Evolutionary conservation across 2,113 vertebrate genomes (phyloP).

Genomic region (Ranitomeya variabilis): DNA sequence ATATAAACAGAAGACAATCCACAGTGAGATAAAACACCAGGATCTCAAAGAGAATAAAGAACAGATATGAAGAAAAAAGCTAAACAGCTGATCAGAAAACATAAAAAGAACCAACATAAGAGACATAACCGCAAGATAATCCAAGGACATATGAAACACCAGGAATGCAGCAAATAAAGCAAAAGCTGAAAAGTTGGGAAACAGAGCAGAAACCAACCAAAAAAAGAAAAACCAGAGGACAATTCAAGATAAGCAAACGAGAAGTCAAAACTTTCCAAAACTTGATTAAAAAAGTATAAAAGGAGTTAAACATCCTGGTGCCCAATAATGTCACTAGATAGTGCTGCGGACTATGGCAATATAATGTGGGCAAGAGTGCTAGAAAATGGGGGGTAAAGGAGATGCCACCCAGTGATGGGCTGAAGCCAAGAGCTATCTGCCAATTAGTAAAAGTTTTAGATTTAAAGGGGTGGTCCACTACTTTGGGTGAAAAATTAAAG

Average conservation of each 20-base stretch:
- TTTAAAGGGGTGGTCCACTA: too few species aligned
- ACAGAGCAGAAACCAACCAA: neutral
- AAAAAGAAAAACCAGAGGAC: neutral
- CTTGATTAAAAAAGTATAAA: neutral
- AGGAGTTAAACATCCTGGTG: neutral
- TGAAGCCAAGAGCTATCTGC: too few species aligned
- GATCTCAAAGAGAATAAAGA: neutral
- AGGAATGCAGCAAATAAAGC: neutral
- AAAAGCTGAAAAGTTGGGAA: neutral
- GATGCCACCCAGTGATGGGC: neutral
- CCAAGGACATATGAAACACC: neutral
- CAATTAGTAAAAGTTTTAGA: too few species aligned
- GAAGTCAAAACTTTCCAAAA: too few species aligned
- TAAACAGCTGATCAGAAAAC: neutral
- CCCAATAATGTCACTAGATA: neutral
- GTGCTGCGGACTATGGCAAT: neutral
- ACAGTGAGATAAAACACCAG: neutral
- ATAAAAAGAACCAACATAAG: neutral
- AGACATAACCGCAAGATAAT: neutral
- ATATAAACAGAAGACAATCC: neutral
- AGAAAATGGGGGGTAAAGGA: neutral
- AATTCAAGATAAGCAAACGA: neutral
- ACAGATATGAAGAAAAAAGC: too few species aligned
- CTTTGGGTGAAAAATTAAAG: too few species aligned
- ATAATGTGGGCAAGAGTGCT: neutral